Conservation (phyloP, 2,113 vertebrate genomes). For the Trichechus manatus region DNA sequence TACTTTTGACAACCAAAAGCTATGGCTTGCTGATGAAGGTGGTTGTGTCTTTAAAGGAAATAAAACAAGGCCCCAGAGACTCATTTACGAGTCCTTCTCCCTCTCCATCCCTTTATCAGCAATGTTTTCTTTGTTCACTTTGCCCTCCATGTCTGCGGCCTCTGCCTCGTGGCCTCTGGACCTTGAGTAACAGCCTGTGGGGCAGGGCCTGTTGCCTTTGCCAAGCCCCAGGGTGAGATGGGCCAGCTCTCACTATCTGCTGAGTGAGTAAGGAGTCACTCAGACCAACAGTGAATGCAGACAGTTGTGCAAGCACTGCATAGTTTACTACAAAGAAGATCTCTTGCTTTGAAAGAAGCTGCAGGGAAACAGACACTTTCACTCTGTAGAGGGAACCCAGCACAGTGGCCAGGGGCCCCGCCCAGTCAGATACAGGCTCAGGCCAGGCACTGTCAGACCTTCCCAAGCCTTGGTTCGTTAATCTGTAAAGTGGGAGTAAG, state of each 20-base stretch:
- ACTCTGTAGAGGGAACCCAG: background rate
- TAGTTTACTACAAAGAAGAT: background rate
- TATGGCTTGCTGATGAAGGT: background rate
- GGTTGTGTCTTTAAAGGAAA: background rate
- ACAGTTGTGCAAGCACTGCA: background rate
- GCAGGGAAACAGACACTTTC: too few relatives aligned
- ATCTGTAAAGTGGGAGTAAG: background rate
- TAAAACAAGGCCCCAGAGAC: background rate
- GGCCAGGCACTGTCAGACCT: background rate
- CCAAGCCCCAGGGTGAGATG: background rate
- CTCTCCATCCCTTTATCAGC: background rate
- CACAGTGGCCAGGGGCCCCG: background rate
- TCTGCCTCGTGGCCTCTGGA: background rate
- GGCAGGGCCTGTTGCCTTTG: background rate
- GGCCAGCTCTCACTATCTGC: background rate
- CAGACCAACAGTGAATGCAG: too few relatives aligned
- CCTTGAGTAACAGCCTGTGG: background rate
- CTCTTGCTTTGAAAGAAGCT: background rate
- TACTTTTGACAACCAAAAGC: background rate
- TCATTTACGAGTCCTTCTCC: rapidly evolving
- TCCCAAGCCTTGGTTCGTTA: background rate
- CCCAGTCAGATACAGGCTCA: rapidly evolving
- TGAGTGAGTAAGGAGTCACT: background rate
- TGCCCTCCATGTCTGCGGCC: background rate
- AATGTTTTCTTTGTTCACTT: background rate